Evolutionary conservation across 2,113 vertebrate species (phyloP), one percentile per base, ranked within the genome.

Genomic region (Amblyopsis rosae): DNA sequence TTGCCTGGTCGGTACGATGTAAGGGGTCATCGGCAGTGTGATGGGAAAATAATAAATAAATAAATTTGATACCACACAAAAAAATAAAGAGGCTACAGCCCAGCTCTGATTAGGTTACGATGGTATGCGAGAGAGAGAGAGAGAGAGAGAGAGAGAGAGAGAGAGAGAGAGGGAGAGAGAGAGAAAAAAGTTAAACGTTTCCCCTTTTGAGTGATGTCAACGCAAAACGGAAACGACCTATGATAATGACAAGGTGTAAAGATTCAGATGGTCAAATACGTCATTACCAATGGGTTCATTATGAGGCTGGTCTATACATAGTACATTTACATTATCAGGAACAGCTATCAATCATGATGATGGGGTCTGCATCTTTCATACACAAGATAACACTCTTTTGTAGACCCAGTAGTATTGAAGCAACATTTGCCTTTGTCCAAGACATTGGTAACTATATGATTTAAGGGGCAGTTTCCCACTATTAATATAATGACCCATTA

Each of bases 1-100:
- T 93, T 93, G 90, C 81, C 79, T 68, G 81, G 81, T 70, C 88
- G 77, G 84, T 83, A 87, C 83, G 87, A 84, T 87, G 84, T 83
- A 77, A 82, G 88, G 88, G 90, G 89, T 88, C 86, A 87, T 83
- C 86, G 79, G 75, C 75, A 49, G 79, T 77, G 75, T 72, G 81
- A 88, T 86, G 82, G 74, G 51, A 73, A 86, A 82, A 69, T 63
- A 70, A 78, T 68, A 59, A 71, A 75, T 72, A 81, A 60, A 86
- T 41, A 41, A 41, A 41, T 41, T 41, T 41, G 35, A 26, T 26
- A 26, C 26, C 1, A 26, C 7, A 8, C 35, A 41, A 41, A 41
- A 41, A 41, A 41, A 41, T 41, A 41, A 41, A 41, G 7, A 41
- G 7, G 7, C 26, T 26, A 26, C 26, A 26, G 26, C 26, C 26